A percentile compares a stretch with the other conserved stretches of the same genome.
Conservation (phyloP, 92 coral and sea anemone genomes). For the Porites rus region DNA sequence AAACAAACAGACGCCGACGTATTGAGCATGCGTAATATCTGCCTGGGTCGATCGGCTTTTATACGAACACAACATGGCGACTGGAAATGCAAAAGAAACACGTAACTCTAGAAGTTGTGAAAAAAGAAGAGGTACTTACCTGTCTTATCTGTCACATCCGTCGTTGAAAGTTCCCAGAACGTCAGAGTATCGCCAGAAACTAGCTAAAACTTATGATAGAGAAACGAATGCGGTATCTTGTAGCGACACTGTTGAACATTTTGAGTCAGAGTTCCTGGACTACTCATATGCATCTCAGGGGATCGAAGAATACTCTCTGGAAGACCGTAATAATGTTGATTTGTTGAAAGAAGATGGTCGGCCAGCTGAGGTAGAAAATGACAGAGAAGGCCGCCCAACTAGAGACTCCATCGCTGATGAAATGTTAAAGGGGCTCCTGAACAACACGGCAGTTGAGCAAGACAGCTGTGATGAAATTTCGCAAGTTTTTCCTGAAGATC, state of each 20-base stretch:
- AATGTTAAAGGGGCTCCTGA: neutral
- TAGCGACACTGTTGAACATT: neutral
- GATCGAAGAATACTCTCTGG: conserved; percentile 1
- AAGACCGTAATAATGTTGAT: conserved; percentile 23
- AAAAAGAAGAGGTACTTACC: conserved; percentile 62
- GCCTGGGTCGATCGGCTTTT: neutral
- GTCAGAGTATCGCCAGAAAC: conserved; percentile 48
- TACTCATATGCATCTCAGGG: neutral
- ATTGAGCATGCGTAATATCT: conserved; percentile 11
- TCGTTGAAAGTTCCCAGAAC: conserved; percentile 53
- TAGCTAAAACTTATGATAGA: conserved; percentile 6
- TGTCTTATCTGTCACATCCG: conserved; percentile 63
- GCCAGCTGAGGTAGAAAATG: conserved; percentile 5
- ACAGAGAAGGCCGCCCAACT: neutral
- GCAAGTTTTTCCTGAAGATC: conserved; percentile 1
- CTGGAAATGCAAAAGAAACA: conserved; percentile 7
- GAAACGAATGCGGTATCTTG: neutral
- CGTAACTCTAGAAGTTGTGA: neutral
- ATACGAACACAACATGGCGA: conserved; percentile 33
- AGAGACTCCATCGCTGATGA: neutral
- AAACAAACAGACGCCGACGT: neutral
- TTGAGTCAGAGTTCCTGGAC: neutral
- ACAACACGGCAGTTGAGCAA: neutral
- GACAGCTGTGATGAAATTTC: neutral
- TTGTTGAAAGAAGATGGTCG: neutral